Evolutionary conservation across 2,797 vertebrate genomes (phyloP).

Genomic region (Steatocranus sp.): DNA sequence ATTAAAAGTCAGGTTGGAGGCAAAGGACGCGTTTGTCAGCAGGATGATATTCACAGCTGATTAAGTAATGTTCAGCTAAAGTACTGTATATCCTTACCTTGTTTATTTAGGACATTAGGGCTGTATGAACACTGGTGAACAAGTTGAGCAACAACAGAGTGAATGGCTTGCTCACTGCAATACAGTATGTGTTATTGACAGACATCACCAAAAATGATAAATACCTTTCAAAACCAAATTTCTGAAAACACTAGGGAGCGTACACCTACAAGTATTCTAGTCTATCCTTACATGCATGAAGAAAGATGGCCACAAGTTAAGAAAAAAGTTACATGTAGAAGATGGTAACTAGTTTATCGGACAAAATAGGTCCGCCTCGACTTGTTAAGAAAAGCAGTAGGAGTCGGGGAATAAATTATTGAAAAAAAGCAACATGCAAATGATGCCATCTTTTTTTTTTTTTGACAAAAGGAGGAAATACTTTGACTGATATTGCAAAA

Average conservation of each 20-base stretch:
- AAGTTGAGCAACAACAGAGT: neutral
- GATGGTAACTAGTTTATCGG: neutral
- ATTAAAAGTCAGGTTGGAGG: conserved; percentile 71
- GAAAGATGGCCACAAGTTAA: neutral
- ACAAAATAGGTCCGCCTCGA: neutral
- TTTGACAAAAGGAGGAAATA: neutral
- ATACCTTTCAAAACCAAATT: neutral
- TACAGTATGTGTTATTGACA: neutral
- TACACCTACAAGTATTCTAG: neutral
- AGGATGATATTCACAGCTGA: neutral
- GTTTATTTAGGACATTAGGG: neutral
- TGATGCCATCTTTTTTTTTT: neutral
- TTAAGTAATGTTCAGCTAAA: neutral
- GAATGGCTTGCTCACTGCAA: neutral
- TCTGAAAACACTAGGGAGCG: neutral
- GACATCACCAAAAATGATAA: neutral
- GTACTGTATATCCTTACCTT: neutral
- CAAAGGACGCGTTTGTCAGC: conserved; percentile 18
- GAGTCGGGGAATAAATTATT: neutral
- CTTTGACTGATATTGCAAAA: neutral
- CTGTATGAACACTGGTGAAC: neutral
- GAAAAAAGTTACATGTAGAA: neutral
- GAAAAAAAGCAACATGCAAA: rapidly evolving
- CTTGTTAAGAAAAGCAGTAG: neutral
- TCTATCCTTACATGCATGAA: neutral